phyloP scores from a whole-genome alignment of 2,113 vertebrate genomes.

The Centrocercus urophasianus region DNA sequence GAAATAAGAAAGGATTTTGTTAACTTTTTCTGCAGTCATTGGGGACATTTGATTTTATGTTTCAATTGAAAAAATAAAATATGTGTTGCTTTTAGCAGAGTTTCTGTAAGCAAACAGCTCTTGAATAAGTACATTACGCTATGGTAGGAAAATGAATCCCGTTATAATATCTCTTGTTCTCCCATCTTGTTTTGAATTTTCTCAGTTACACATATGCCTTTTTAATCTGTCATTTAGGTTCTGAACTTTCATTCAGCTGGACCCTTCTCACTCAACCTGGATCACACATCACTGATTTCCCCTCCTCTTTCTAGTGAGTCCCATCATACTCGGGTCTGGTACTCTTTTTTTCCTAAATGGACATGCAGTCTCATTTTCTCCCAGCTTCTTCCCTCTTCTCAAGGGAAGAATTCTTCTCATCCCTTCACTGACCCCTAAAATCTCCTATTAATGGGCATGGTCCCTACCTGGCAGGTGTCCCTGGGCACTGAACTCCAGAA shows the following conservation, averaged over 20 bases:
- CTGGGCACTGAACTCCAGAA: background rate
- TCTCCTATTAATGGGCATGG: background rate
- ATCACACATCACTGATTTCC: background rate
- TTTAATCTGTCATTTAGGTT: background rate
- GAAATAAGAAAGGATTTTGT: slow-evolving; percentile 5
- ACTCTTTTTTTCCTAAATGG: background rate
- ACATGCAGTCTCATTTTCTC: background rate
- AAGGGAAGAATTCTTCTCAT: background rate
- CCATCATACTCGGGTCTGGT: background rate
- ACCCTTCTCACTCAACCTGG: background rate
- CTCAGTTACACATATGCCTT: background rate
- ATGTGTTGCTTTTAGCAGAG: background rate
- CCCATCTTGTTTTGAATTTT: background rate
- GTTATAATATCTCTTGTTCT: background rate
- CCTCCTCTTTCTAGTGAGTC: background rate
- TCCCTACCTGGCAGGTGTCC: background rate
- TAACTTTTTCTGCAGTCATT: background rate
- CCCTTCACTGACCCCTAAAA: background rate
- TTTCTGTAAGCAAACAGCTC: background rate
- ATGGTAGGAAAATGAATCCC: background rate
- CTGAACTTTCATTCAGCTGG: background rate
- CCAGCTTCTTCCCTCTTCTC: background rate
- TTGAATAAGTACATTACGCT: background rate
- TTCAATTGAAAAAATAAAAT: background rate
- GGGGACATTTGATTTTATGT: background rate